Base-by-base conservation (phyloP, 2,888 invertebrate genomes). In the Thymelicus sylvestris region DNA sequence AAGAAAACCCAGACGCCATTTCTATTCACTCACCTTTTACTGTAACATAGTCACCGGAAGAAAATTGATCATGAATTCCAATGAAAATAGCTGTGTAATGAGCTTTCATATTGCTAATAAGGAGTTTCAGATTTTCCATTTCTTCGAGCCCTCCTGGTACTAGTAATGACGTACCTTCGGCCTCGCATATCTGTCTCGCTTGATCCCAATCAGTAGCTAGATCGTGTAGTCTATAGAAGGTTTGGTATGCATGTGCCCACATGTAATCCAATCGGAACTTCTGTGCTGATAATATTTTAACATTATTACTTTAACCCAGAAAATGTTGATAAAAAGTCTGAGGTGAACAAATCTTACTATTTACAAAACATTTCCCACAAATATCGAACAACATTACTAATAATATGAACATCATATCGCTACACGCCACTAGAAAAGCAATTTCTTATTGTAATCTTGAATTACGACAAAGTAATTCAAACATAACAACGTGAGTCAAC, bases 21-120 rank as follows among this genome's bases (percentile, higher is more conserved):
- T 31, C 2, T 5, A 31, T 31, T 31, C 31, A 31, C 62, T 71
- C 72, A 86, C 86, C 86, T 78, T 78, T 80, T 3, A 85, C 77
- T n/a, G 81, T 83, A 13, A 87, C 83, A 65, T 80, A 86, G 70
- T 83, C 79, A 57, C 86, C 86, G 39, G 76, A 76, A 47, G 86
- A 81, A 72, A 81, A 86, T 73, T 81, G 81, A 67, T 86, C 84
- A 71, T 87, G 86, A 64, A 87, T 73, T 59, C 86, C 86, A 55
- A 87, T 76, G 72, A 82, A 86, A 66, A 87, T 78, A 7, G 81
- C 86, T 3, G 83, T 83, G 66, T 83, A 86, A 72, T 84, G 80
- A 0, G 86, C 81, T 74, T 83, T 86, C 85, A 87, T 86, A 55
- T 86, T 87, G 64, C 85, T 85, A 74, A 86, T 81, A 0, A 86